Evolutionary conservation across 1,140 invertebrate species (phyloP), one percentile per base, ranked within the genome.

Genomic region (Ladona fulva): DNA sequence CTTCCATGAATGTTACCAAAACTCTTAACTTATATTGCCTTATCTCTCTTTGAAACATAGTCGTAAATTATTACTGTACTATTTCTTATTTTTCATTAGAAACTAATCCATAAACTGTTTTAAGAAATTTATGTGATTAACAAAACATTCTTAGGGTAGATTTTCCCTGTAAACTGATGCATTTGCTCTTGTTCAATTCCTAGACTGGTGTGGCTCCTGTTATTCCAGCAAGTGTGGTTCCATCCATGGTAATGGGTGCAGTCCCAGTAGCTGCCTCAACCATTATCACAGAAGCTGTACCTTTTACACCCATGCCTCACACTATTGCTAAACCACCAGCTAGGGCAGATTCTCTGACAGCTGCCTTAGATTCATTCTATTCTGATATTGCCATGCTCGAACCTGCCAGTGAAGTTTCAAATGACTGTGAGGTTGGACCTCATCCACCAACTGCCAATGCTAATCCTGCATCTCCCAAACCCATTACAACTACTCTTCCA

Each of bases 361-460:
- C 87, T 0, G 89, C 86, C 5, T 81, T 90, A 19, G 86, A 89
- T 82, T 89, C 87, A 5, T 90, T 90, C 83, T 90, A 90, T 80
- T 89, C 84, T 16, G 89, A 90, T 78, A 87, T 90, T 25, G 89
- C 89, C 6, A 85, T 87, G 16, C 84, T 89, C 25, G 82, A 83
- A 74, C 78, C 77, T 78, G 81, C 82, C 77, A 59, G 25, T 76
- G 76, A 74, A 44, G 66, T 74, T n/a, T 44, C 42, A 75, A 81
- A 76, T 82, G 80, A 75, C 79, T 79, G 29, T 81, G 80, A 73
- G 42, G 59, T 11, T 44, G 25, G 19, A 12, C 59, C 0, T 80
- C 81, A 77, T 75, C 80, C 80, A 79, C 81, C 80, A 79, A 79
- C 80, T 80, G 80, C 79, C 29, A 78, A 80, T 76, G 75, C 79